Evolutionary conservation across 2,113 vertebrate species (phyloP), one percentile per base, ranked within the genome.

Genomic region (Carettochelys insculpta): DNA sequence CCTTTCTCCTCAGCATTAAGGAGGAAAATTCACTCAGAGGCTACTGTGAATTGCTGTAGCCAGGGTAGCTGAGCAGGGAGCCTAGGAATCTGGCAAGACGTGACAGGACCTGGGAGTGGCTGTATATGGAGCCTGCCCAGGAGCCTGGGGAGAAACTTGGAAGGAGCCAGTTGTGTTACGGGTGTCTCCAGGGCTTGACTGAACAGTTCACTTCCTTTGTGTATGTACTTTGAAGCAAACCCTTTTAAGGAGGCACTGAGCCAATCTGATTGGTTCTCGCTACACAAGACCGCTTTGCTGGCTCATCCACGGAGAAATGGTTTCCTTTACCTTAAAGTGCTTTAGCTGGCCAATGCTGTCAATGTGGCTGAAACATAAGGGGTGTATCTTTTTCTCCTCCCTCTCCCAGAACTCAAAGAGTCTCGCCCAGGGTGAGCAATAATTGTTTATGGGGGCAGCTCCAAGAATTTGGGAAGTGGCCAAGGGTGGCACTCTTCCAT

Each of bases 31-130:
- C 76, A 1, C 47, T 80, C 47, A 4, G 85, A 88, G 89, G 6
- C 48, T 93, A 56, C 71, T 79, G 89, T 93, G 92, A 94, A 29
- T 78, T 93, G 89, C 85, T 95, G 90, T 87, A 38, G 52, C 61
- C 77, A 47, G 16, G 78, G 89, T 73, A 31, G 2, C 0, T 12
- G 77, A 88, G 71, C 38, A 11, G 61, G 54, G 58, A 86, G 86
- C 61, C 78, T 41, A 84, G 19, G 31, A 90, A 52, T 77, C 65
- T 83, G 86, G 79, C 81, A 90, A 48, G 89, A 75, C 43, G 52
- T 2, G 0, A 87, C 84, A 73, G n/a, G 56, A 90, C 82, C 77
- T 24, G 45, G 41, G 43, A 54, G 0, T 0, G 24, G 34, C 11
- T 78, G 85, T 73, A 5, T 68, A 61, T 0, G 5, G 81, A 92